A percentile compares a stretch with the other conserved stretches of the same genome.
phyloP scores from a whole-genome alignment of 2,113 vertebrate species.

The Nipponia nippon region DNA sequence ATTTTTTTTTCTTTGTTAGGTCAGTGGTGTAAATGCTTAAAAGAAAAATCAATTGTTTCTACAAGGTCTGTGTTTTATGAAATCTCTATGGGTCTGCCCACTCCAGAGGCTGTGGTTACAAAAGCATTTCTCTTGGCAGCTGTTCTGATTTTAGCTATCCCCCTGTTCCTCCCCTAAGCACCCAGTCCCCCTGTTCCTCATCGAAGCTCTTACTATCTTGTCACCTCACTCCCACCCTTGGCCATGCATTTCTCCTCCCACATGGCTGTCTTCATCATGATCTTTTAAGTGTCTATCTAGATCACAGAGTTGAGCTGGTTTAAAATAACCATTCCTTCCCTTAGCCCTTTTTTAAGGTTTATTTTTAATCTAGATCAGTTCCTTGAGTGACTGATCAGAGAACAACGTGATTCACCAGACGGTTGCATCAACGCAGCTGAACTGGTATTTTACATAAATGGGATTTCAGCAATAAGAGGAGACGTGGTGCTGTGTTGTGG shows the following conservation, averaged over 20 bases:
- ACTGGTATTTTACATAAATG: not conserved
- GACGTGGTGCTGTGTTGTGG: not conserved
- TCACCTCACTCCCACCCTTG: not conserved
- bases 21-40: not conserved
- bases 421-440: not conserved
- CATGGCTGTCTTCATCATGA: not conserved
- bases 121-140: not conserved
- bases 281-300: not conserved
- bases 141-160: not conserved
- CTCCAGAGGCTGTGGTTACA: not conserved
- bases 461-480: not conserved
- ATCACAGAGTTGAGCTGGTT: not conserved
- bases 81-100: not conserved
- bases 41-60: not conserved
- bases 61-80: not conserved
- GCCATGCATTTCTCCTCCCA: not conserved
- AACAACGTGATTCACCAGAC: not conserved
- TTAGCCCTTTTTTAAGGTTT: not conserved
- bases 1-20: not conserved
- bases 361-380: not conserved
- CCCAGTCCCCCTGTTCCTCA: not conserved
- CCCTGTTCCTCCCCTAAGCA: not conserved
- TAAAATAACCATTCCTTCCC: not conserved
- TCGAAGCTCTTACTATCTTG: not conserved
- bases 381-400: not conserved